phyloP scores from a whole-genome alignment of 2,888 invertebrate species.

The Agrotis exclamationis region DNA sequence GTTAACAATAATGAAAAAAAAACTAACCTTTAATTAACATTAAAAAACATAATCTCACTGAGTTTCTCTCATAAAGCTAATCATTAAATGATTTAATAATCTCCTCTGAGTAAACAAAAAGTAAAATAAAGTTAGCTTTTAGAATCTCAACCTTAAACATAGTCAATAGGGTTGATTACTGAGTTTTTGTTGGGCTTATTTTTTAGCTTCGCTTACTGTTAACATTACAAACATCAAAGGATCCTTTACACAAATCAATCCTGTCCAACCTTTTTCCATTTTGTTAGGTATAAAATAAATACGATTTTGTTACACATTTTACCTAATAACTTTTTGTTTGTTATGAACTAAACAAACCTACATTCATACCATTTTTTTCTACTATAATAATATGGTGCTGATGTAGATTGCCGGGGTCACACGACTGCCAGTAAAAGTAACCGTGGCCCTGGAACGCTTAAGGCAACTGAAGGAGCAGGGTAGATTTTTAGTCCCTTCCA shows the following conservation, averaged over 20 bases:
- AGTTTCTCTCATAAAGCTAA: conserved; percentile 54
- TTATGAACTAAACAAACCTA: too few relatives aligned
- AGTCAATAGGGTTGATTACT: conserved; percentile 24
- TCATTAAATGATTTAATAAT: conserved; percentile 66
- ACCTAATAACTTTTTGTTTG: neutral
- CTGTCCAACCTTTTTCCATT: conserved; percentile 40
- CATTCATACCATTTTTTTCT: too few relatives aligned
- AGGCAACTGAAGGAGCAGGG: too few relatives aligned
- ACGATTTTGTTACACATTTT: neutral
- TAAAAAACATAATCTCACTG: conserved; percentile 18
- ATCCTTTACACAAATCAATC: conserved; percentile 63
- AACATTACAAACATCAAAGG: conserved; percentile 57
- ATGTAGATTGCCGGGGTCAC: too few relatives aligned
- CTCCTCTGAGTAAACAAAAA: conserved; percentile 46
- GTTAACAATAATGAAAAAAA: neutral
- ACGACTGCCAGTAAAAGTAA: too few relatives aligned
- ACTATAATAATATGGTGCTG: too few relatives aligned
- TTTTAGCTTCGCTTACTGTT: conserved; percentile 51
- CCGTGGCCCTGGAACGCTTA: too few relatives aligned
- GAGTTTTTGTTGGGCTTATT: conserved; percentile 13
- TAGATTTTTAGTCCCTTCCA: too few relatives aligned
- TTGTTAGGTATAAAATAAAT: conserved; percentile 20
- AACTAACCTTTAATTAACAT: conserved; percentile 5
- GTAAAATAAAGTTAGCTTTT: conserved; percentile 32
- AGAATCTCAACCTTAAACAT: conserved; percentile 2